A percentile compares a stretch with the other conserved stretches of the same genome.
These are phyloP conservation scores for Drosophila imparisetae DNA, from an alignment of 2,888 invertebrate genomes.

Conservation along the genomic window DNA sequence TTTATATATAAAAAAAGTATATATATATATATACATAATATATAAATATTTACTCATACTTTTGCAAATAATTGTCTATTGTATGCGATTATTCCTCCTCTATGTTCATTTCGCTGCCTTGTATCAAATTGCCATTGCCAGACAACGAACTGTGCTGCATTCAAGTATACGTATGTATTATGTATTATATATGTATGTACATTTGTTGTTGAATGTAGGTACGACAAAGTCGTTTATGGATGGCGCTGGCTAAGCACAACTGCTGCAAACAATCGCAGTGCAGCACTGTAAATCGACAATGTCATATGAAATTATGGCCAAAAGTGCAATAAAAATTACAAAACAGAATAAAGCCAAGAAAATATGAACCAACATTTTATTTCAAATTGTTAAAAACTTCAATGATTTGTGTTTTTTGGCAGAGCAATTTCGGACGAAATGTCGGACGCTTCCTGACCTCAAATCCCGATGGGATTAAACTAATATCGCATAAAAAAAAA, in stretches of 20 bases:
- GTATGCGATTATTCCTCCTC: constrained; percentile 41
- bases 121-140: constrained; percentile 63
- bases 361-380: background rate
- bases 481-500: background rate
- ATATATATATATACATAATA: background rate
- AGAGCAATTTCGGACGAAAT: background rate
- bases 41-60: constrained; percentile 13
- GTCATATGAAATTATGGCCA: constrained; percentile 44
- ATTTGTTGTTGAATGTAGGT: constrained; percentile 1
- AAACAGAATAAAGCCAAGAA: constrained; percentile 4
- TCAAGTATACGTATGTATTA: constrained; percentile 2
- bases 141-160: constrained; percentile 32
- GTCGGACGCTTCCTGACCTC: background rate
- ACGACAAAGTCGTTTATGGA: constrained; percentile 22
- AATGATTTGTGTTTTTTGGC: background rate
- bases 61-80: constrained; percentile 61
- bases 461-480: background rate
- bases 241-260: constrained; percentile 38
- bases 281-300: constrained; percentile 32
- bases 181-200: background rate
- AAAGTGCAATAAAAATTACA: constrained; percentile 47
- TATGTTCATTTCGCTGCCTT: constrained; percentile 42
- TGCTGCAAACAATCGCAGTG: constrained; percentile 38
- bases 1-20: background rate
- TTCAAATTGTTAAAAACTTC: background rate